phyloP scores from a whole-genome alignment of 2,888 invertebrate species.

The Rhagonycha lutea region DNA sequence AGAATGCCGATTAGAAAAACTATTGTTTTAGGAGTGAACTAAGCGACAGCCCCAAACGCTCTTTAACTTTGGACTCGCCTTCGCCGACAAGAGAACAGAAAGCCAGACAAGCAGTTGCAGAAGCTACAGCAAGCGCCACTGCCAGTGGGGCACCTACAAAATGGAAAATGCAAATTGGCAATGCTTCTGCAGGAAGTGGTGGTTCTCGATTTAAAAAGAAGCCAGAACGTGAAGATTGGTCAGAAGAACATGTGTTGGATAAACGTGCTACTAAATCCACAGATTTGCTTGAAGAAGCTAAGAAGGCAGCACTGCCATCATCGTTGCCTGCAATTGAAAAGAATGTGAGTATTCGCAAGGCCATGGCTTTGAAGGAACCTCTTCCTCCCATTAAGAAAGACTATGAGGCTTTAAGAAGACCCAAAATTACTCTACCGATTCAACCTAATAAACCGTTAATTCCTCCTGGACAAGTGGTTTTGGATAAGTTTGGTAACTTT shows the following conservation, averaged over 20 bases:
- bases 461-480: slow-evolving; percentile 63
- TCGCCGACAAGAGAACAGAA: slow-evolving; percentile 56
- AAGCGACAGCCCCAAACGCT: slow-evolving; percentile 47
- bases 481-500: slow-evolving; percentile 76
- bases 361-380: slow-evolving; percentile 68
- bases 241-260: slow-evolving; percentile 32
- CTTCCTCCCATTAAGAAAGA: slow-evolving; percentile 57
- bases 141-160: slow-evolving; percentile 61
- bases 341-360: slow-evolving; percentile 63
- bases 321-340: slow-evolving; percentile 58
- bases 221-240: slow-evolving; percentile 53
- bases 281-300: slow-evolving; percentile 15
- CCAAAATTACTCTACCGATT: slow-evolving; percentile 39
- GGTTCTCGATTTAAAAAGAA: slow-evolving; percentile 65
- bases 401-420: slow-evolving; percentile 41
- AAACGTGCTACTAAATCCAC: slow-evolving; percentile 14
- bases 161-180: slow-evolving; percentile 74
- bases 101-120: slow-evolving; percentile 57
- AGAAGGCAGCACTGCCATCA: slow-evolving; percentile 35
- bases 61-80: slow-evolving; percentile 50
- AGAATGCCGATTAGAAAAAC: neutral
- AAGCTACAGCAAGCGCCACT: slow-evolving; percentile 56
- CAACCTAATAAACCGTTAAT: slow-evolving; percentile 46
- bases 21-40: slow-evolving; percentile 42
- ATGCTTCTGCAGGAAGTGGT: slow-evolving; percentile 56